Evolutionary conservation across 2,797 vertebrate species (phyloP).

Genomic region (Protosalanx chinensis): DNA sequence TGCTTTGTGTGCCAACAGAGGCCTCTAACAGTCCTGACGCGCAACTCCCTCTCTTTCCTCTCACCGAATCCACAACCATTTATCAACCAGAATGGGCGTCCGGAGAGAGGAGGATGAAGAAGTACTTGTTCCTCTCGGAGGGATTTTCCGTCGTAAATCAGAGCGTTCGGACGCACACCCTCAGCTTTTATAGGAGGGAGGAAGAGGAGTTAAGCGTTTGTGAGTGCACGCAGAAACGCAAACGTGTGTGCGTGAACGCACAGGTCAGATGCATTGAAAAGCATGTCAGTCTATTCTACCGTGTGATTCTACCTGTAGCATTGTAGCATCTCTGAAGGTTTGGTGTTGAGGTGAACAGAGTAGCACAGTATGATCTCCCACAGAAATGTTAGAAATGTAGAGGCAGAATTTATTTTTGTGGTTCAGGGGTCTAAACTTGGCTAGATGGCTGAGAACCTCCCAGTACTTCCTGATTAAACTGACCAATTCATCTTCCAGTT

Average conservation of each 20-base stretch:
- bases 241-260: neutral
- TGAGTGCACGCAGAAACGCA: constrained; percentile 4
- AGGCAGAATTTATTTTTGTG: neutral
- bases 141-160: constrained; percentile 46
- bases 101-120: constrained; percentile 36
- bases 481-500: constrained; percentile 42
- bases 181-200: neutral
- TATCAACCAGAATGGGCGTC: constrained; percentile 18
- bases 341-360: neutral
- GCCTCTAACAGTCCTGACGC: constrained; percentile 26
- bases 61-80: neutral
- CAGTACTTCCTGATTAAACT: constrained; percentile 48
- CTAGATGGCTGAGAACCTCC: constrained; percentile 50
- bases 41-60: constrained; percentile 27
- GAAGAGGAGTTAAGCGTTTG: neutral
- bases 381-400: neutral
- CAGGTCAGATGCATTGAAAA: neutral
- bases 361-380: neutral
- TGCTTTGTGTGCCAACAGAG: neutral
- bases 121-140: constrained; percentile 21
- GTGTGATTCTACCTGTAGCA: neutral
- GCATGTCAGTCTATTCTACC: neutral
- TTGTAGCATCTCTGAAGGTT: neutral
- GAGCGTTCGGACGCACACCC: constrained; percentile 4
- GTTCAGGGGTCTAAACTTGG: constrained; percentile 26